Evolutionary conservation across 2,797 vertebrate genomes (phyloP), one percentile per base, ranked within the genome.

Genomic region (Ctenochaetus hawaiiensis): DNA sequence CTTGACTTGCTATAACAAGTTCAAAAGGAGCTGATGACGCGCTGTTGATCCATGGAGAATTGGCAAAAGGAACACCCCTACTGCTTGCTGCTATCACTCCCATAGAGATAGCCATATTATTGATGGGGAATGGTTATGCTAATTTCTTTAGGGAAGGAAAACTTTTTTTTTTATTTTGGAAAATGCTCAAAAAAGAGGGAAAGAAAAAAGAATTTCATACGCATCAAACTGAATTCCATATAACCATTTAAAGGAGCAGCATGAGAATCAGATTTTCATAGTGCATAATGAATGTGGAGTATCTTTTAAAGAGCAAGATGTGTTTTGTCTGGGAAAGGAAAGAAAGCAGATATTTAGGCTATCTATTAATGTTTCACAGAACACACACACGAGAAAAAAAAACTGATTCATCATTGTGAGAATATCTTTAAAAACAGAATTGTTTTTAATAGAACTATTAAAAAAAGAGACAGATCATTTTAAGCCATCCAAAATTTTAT

Each of bases 1-100:
- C 96, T 97, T 97, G 97, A 98, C 97, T 97, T 97, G 96, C 96
- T 98, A 96, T 96, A 97, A 96, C 96, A 96, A 97, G 97, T 97
- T 98, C 96, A 97, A 97, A 98, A 98, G 97, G 96, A 95, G 95
- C 96, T 93, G 96, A 97, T 96, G 96, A 96, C 96, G 96, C 96
- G 96, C 96, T 94, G 96, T 96, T 95, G 96, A 97, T 97, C 96
- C 97, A 96, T 94, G 95, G 96, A 98, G 96, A 98, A 97, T 95
- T 95, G 96, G 94, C 95, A 94, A 97, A 96, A 97, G 96, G 96
- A 96, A 97, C 96, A 95, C 96, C 96, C 96, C 96, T 96, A 96
- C 96, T 96, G 96, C 95, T 97, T 84, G 80, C 94, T 92, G 95
- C 96, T 96, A 97, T 97, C 97, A 96, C 96, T 96, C 96, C 97